phyloP scores from a whole-genome alignment of 37 sponge, comb jelly and placozoan species.

The Ianthella basta region DNA sequence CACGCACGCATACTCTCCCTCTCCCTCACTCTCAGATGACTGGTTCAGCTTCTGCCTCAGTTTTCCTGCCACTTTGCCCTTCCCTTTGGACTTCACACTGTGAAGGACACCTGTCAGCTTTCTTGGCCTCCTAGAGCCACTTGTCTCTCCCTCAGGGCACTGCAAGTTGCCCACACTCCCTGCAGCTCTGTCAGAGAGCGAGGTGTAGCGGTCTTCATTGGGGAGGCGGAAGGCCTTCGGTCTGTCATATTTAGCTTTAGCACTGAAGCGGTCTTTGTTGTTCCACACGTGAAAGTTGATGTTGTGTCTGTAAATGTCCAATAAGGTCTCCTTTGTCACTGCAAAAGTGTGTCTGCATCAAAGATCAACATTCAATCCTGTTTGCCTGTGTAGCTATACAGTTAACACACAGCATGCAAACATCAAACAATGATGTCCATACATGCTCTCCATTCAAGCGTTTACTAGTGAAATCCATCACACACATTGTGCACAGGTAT shows the following conservation, averaged over 20 bases:
- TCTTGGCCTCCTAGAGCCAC: background rate
- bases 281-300: conserved; percentile 82
- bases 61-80: background rate
- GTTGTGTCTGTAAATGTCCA: conserved; percentile 69
- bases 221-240: conserved; percentile 88
- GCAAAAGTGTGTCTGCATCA: conserved; percentile 59
- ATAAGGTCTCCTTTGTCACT: conserved; percentile 58
- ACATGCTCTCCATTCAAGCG: too few relatives aligned
- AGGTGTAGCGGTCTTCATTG: background rate
- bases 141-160: too few relatives aligned
- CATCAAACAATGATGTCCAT: too few relatives aligned
- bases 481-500: too few relatives aligned
- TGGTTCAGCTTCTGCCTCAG: too few relatives aligned
- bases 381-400: too few relatives aligned
- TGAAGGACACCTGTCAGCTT: conserved; percentile 7
- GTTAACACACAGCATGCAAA: too few relatives aligned
- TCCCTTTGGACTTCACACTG: background rate
- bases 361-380: background rate
- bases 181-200: background rate
- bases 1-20: background rate
- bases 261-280: conserved; percentile 67
- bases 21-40: background rate
- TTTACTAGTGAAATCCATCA: too few relatives aligned
- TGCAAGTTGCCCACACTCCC: background rate
- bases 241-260: conserved; percentile 76